These are phyloP conservation scores for Solenopsis invicta DNA, from an alignment of 1,140 invertebrate species.

Conservation along the genomic window DNA sequence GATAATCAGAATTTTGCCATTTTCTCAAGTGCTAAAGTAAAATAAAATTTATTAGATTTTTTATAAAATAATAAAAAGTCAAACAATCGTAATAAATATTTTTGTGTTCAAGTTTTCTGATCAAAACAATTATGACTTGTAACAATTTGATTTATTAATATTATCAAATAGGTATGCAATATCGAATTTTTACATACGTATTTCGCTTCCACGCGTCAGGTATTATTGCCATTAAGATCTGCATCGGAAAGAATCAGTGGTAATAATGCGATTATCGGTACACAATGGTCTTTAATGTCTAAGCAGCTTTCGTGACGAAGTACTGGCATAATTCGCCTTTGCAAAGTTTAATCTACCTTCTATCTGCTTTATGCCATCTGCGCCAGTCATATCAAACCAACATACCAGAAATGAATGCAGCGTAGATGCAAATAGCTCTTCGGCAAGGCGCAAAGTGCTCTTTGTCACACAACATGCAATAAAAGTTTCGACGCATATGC, in stretches of 20 bases:
- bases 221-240: neutral
- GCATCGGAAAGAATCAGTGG: neutral
- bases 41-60: conserved; percentile 19
- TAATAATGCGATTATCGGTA: conserved; percentile 27
- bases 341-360: conserved; percentile 45
- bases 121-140: neutral
- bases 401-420: conserved; percentile 68
- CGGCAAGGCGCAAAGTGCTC: conserved; percentile 74
- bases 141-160: neutral
- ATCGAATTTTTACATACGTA: neutral
- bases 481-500: conserved; percentile 69
- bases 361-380: conserved; percentile 53
- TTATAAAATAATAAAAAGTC: neutral
- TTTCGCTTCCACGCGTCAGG: neutral
- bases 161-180: neutral
- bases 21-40: neutral
- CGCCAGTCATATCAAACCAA: conserved; percentile 56
- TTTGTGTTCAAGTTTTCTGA: neutral
- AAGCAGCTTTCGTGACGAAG: conserved; percentile 26
- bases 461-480: conserved; percentile 76
- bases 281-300: conserved; percentile 23
- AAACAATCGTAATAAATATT: neutral
- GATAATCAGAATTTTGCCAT: neutral
- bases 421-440: conserved; percentile 72
- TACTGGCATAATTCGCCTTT: conserved; percentile 3